Percentiles rank a stretch among this genome's conserved stretches.
These are phyloP conservation scores for Grus americana DNA, from an alignment of 2,113 vertebrate species.

Conservation along the genomic window DNA sequence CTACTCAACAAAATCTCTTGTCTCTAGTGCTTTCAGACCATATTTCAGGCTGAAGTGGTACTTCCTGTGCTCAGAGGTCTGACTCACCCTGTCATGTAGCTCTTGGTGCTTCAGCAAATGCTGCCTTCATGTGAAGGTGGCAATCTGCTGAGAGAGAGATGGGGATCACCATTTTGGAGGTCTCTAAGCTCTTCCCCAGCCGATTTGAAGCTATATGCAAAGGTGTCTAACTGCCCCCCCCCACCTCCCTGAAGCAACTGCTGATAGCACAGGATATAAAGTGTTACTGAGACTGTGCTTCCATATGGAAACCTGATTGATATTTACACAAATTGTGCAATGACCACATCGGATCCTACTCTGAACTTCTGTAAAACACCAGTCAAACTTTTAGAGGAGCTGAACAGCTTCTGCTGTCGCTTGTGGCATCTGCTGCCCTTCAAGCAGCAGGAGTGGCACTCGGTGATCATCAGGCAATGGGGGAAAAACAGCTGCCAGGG, in stretches of 20 bases:
- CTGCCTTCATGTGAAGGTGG: neutral
- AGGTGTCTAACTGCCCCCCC: neutral
- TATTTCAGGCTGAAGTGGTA: neutral
- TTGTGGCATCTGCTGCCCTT: conserved; percentile 2
- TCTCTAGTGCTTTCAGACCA: neutral
- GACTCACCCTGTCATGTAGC: neutral
- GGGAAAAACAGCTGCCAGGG: neutral
- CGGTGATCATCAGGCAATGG: fast-evolving
- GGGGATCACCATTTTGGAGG: fast-evolving
- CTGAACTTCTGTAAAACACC: neutral
- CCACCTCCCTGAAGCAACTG: neutral
- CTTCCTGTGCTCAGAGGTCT: neutral
- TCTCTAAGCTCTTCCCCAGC: neutral
- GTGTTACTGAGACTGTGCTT: neutral
- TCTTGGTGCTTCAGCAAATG: neutral
- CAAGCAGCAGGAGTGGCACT: neutral
- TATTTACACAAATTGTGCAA: neutral
- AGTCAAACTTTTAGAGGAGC: neutral
- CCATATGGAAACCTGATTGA: neutral
- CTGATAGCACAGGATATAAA: neutral
- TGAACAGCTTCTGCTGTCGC: neutral
- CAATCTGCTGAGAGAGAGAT: too few relatives aligned
- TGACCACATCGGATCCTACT: neutral
- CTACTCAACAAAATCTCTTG: neutral
- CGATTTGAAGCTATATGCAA: neutral